Evolutionary conservation across 2,113 vertebrate species (phyloP), one percentile per base, ranked within the genome.

Genomic region (Clupea harengus): DNA sequence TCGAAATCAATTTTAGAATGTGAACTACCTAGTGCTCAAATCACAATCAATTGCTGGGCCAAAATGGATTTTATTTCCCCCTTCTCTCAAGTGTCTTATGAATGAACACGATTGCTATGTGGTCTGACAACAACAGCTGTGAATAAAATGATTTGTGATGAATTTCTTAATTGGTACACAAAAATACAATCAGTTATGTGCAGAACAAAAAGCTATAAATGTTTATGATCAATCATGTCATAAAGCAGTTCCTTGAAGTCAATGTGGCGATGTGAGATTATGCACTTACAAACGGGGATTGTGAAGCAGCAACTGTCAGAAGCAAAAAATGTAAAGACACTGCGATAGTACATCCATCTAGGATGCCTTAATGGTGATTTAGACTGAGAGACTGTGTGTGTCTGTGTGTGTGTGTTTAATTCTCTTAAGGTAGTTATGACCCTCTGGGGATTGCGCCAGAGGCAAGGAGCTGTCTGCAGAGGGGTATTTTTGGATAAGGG

Each of bases 391-490:
- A n/a, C 7, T n/a, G 60, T n/a, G 60, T 64, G 60, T 64, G 60
- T 64, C 22, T 64, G 60, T 64, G 60, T n/a, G 20, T n/a, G 60
- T n/a, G 60, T 64, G 60, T 64, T 87, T 83, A 44, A 87, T 88
- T 86, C 85, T 82, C 64, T 64, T 85, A 86, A 85, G 67, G 85
- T 84, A 78, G 82, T 52, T 82, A 83, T 50, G 82, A 83, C 64
- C 9, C 11, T 39, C 72, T 32, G 11, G 45, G 15, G 81, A 18
- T 20, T 44, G 20, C 46, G 80, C 84, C n/a, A 47, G 45, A 13
- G 11, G 28, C 2, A 78, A 17, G 28, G 28, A 78, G 15, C 25
- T 44, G 72, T 32, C 72, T 78, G 72, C 72, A 78, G 72, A 39
- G 25, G 9, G 17, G 11, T 45, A 49, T 49, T 75, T 83, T 88